phyloP scores from a whole-genome alignment of 1,140 invertebrate genomes.

The Meloidogyne chitwoodi region DNA sequence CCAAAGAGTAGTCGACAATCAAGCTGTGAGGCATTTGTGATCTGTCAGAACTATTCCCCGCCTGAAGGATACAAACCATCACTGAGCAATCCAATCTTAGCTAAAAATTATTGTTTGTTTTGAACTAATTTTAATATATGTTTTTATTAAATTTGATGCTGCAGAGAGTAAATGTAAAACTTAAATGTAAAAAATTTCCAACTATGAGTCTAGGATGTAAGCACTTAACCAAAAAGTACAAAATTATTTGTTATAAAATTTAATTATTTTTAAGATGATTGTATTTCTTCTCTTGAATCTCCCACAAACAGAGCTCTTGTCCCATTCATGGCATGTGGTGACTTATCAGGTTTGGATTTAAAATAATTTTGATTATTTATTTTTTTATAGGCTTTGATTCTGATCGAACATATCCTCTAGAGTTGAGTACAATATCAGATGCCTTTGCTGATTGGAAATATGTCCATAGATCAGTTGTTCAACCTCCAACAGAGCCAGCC shows the following conservation, averaged over 20 bases:
- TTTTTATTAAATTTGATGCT: too few relatives aligned
- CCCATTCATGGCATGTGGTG: slow-evolving; percentile 36
- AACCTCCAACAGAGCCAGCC: slow-evolving; percentile 32
- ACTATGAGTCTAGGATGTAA: too few relatives aligned
- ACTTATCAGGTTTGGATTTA: slow-evolving; percentile 33
- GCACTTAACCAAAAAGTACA: too few relatives aligned
- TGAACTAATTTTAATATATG: background rate
- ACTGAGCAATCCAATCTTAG: slow-evolving; percentile 25
- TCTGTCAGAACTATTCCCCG: slow-evolving; percentile 27
- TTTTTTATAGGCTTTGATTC: slow-evolving; percentile 2
- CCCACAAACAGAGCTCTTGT: slow-evolving; percentile 20
- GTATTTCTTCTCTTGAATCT: background rate
- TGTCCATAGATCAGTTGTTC: slow-evolving; percentile 15
- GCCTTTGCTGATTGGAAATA: slow-evolving; percentile 31
- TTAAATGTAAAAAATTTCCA: too few relatives aligned
- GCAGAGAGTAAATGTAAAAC: too few relatives aligned
- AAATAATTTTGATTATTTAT: background rate
- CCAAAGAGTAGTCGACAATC: slow-evolving; percentile 36
- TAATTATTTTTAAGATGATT: slow-evolving; percentile 1
- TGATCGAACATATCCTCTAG: slow-evolving; percentile 14
- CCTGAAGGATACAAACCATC: slow-evolving; percentile 27
- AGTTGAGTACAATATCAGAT: slow-evolving; percentile 12
- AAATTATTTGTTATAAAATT: too few relatives aligned
- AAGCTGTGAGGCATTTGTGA: slow-evolving; percentile 33
- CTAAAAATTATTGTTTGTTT: slow-evolving; percentile 20